Percentiles rank a stretch among this genome's conserved stretches.
Evolutionary conservation across 1,140 invertebrate species (phyloP).

Genomic region (Aphelinus atriplicis): DNA sequence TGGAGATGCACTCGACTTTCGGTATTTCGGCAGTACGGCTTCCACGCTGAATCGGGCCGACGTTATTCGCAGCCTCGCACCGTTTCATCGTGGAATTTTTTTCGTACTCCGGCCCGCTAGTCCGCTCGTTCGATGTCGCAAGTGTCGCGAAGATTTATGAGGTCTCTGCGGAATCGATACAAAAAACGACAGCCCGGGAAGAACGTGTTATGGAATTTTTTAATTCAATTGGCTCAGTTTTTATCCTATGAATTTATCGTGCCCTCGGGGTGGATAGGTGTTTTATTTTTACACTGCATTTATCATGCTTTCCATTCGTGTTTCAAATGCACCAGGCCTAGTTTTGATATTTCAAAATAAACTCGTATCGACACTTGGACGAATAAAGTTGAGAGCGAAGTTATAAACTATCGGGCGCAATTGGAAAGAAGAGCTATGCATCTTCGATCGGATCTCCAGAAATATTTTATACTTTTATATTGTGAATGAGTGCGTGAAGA

Average conservation of each 20-base stretch:
- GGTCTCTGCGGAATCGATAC: constrained; percentile 5
- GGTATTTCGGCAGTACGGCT: constrained; percentile 17
- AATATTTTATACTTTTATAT: constrained; percentile 56
- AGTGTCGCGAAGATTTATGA: not conserved
- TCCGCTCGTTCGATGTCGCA: not conserved
- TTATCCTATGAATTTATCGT: constrained; percentile 2
- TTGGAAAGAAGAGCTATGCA: constrained; percentile 29
- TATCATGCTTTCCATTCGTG: not conserved
- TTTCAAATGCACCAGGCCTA: not conserved
- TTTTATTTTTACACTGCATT: not conserved
- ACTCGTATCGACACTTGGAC: too few species aligned
- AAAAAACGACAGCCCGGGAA: not conserved
- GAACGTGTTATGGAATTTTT: constrained; percentile 18
- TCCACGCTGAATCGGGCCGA: constrained; percentile 25
- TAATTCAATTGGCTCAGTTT: constrained; percentile 12
- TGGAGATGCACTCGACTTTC: constrained; percentile 18
- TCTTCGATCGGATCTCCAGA: constrained; percentile 39
- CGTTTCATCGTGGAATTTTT: constrained; percentile 22
- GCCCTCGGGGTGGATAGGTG: not conserved
- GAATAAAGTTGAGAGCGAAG: too few species aligned
- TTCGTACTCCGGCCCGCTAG: not conserved
- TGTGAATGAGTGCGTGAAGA: constrained; percentile 12
- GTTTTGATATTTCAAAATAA: constrained; percentile 5
- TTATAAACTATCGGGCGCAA: too few species aligned
- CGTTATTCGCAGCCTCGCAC: constrained; percentile 6